Percentiles rank a stretch among this genome's conserved stretches.
Conservation (phyloP, 35 echinoderm and acorn worm species). For the Heliocidaris tuberculata region DNA sequence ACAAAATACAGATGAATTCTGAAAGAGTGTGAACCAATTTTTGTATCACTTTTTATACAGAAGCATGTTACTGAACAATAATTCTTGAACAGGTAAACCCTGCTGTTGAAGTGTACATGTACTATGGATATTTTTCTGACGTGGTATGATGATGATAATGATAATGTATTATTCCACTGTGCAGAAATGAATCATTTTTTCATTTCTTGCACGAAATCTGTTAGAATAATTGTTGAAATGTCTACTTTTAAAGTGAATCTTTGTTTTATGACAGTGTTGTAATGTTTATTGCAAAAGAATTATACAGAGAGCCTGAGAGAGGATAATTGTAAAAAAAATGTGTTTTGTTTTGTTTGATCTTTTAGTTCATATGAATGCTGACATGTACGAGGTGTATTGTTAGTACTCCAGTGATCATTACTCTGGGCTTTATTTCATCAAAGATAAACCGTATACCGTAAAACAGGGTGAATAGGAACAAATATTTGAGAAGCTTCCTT, state of each 20-base stretch:
- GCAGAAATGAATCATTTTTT: not conserved
- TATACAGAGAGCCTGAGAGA: too few relatives aligned
- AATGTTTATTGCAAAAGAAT: slow-evolving; percentile 4
- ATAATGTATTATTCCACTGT: not conserved
- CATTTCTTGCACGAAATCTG: not conserved
- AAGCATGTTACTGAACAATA: not conserved
- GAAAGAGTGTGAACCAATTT: too few relatives aligned
- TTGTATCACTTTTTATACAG: too few relatives aligned
- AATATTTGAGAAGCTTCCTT: too few relatives aligned
- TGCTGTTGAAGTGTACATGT: not conserved
- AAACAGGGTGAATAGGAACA: too few relatives aligned
- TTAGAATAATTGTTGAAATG: not conserved
- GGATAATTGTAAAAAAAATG: not conserved
- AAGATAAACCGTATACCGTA: too few relatives aligned
- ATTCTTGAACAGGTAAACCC: not conserved
- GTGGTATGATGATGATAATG: too few relatives aligned
- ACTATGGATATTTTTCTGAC: not conserved
- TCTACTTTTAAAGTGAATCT: not conserved
- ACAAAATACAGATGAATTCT: too few relatives aligned
- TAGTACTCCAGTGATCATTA: too few relatives aligned
- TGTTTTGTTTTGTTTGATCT: not conserved
- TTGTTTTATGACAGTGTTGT: not conserved
- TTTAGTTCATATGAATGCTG: too few relatives aligned
- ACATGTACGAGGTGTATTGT: too few relatives aligned
- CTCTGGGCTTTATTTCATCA: too few relatives aligned